Evolutionary conservation across 2,888 invertebrate genomes (phyloP).

Genomic region (Zootermopsis nevadensis): DNA sequence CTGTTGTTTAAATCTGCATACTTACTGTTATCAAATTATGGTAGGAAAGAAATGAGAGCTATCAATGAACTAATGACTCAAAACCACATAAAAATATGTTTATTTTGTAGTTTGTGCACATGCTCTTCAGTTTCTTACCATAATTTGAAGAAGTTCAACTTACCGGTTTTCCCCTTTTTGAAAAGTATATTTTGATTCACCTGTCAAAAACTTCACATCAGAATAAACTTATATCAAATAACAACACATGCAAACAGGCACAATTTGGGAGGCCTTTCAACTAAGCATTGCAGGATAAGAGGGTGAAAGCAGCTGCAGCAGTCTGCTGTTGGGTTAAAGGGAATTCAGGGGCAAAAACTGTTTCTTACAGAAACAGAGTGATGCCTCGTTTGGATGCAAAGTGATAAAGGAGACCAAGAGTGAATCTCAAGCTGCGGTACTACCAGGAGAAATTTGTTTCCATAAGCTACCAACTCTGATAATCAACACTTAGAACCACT

Average conservation of each 20-base stretch:
- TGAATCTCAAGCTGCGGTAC: slow-evolving; percentile 29
- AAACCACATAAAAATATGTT: too few relatives aligned
- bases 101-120: too few relatives aligned
- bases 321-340: not conserved
- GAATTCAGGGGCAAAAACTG: not conserved
- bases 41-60: too few relatives aligned
- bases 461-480: slow-evolving; percentile 21
- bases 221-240: too few relatives aligned
- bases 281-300: not conserved
- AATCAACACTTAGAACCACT: not conserved
- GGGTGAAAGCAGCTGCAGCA: slow-evolving; percentile 4
- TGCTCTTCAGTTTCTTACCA: too few relatives aligned
- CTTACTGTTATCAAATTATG: too few relatives aligned
- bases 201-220: too few relatives aligned
- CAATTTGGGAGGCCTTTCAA: not conserved
- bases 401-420: slow-evolving; percentile 40
- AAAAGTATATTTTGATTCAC: too few relatives aligned
- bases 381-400: slow-evolving; percentile 34
- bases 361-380: slow-evolving; percentile 20
- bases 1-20: too few relatives aligned
- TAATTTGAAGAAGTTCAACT: too few relatives aligned
- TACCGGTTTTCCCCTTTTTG: too few relatives aligned
- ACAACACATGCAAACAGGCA: not conserved
- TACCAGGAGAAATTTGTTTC: not conserved
- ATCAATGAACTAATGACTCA: too few relatives aligned